A percentile compares a stretch with the other conserved stretches of the same genome.
These are phyloP conservation scores for Tuberolachnus salignus DNA, from an alignment of 2,888 invertebrate genomes.

Conservation along the genomic window DNA sequence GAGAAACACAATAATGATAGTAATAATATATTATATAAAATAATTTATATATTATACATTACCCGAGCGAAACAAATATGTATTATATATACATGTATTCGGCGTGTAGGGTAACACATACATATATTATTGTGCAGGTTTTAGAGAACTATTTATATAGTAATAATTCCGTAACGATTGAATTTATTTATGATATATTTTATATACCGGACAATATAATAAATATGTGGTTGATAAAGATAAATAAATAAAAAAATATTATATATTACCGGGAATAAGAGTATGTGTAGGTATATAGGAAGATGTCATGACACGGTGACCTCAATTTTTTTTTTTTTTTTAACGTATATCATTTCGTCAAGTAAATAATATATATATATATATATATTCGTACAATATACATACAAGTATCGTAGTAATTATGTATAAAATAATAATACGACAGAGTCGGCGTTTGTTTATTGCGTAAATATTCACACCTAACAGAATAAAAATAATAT, in stretches of 20 bases:
- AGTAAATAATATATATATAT: not conserved
- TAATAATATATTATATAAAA: no score
- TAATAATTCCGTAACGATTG: not conserved
- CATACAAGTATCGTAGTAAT: not conserved
- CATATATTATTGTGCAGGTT: not conserved
- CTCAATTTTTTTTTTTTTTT: slow-evolving; percentile 2
- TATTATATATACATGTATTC: not conserved
- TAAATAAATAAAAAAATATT: no score
- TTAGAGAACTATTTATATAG: no score
- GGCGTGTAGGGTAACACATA: not conserved
- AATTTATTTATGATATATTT: no score
- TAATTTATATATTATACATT: slow-evolving; percentile 1
- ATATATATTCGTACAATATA: no score
- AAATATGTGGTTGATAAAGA: no score
- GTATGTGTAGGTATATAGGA: not conserved
- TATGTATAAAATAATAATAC: not conserved
- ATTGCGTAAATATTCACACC: not conserved
- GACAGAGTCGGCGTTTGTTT: not conserved
- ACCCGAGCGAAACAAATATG: slow-evolving; percentile 18
- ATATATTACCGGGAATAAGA: not conserved
- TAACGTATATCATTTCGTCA: not conserved
- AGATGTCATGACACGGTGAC: not conserved
- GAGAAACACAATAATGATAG: no score
- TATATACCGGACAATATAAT: no score
- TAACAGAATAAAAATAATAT: slow-evolving; percentile 15